Base-by-base conservation (phyloP, 2,888 invertebrate genomes). In the Rhaphigaster nebulosa region DNA sequence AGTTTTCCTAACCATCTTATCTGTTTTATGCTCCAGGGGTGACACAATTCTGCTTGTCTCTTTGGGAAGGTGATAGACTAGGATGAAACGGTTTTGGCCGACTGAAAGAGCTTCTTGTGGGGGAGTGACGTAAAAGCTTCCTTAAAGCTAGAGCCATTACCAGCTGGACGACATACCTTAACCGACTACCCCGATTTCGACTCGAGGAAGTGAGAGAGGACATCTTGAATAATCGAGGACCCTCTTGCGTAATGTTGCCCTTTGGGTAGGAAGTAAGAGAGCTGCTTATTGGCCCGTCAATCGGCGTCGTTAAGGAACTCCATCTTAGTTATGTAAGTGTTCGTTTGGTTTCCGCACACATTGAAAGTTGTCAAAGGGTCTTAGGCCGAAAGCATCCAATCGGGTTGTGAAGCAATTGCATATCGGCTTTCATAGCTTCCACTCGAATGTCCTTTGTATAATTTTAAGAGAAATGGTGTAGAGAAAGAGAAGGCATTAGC, bases 201-300 rank as follows among this genome's bases (percentile, higher is more conserved):
- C 3, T 45, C 12, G 26, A 84, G 84, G 84, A 84, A 84, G 26
- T 8, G 80, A 50, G 80, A 84, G n/a, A n/a, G 45, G 45, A 84
- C 84, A 84, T 84, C 45, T 84, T 84, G 45, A 84, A 84, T 84
- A 84, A 84, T 84, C 45, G 45, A 84, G 45, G 45, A n/a, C 23
- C 84, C n/a, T 3, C 45, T 84, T 84, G 45, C 45, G 84, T n/a
- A 84, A 84, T 84, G 45, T 15, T 84, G 84, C 45, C n/a, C 84
- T 84, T 84, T 45, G 45, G 45, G 45, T 84, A 84, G 84, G 84
- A 45, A 84, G 84, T 84, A 84, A 84, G 38, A 20, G 45, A 45
- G 45, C 84, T 26, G 84, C 84, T 84, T 45, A 84, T 84, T 84
- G 45, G 84, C 45, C 29, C 84, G 84, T 84, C 84, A 45, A 84